Percentiles rank a stretch among this genome's conserved stretches.
These are phyloP conservation scores for Propithecus deckenii DNA, from an alignment of 2,797 vertebrate species.

Conservation along the genomic window DNA sequence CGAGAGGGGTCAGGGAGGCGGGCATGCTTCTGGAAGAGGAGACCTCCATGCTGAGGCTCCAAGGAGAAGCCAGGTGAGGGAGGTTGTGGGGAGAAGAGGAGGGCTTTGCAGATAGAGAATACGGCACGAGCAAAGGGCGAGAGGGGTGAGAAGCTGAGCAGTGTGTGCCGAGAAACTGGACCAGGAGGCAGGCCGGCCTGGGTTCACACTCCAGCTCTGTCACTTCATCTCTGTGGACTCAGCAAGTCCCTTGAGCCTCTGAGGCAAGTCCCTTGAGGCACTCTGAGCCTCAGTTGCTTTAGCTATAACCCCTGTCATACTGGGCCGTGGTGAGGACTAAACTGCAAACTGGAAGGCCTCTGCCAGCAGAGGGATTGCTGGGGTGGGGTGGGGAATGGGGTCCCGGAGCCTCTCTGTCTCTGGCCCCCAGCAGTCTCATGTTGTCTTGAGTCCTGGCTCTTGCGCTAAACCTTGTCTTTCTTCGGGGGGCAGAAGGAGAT, in stretches of 20 bases:
- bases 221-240: not conserved
- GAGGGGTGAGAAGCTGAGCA: not conserved
- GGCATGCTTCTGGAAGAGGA: not conserved
- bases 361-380: not conserved
- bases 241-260: no score
- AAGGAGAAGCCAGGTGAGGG: not conserved
- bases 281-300: not conserved
- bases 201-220: not conserved
- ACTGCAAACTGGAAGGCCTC: not conserved
- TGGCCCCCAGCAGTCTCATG: accelerated
- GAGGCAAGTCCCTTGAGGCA: no score
- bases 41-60: not conserved
- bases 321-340: not conserved
- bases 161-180: not conserved
- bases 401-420: not conserved
- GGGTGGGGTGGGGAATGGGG: not conserved
- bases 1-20: not conserved
- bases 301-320: not conserved
- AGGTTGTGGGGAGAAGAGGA: not conserved
- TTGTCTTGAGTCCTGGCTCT: not conserved
- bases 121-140: not conserved
- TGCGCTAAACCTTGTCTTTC: constrained; percentile 14
- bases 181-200: not conserved
- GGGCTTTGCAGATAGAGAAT: not conserved
- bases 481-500: constrained; percentile 79